Conservation (phyloP, 2,113 vertebrate species). For the Hyperopisus bebe region DNA sequence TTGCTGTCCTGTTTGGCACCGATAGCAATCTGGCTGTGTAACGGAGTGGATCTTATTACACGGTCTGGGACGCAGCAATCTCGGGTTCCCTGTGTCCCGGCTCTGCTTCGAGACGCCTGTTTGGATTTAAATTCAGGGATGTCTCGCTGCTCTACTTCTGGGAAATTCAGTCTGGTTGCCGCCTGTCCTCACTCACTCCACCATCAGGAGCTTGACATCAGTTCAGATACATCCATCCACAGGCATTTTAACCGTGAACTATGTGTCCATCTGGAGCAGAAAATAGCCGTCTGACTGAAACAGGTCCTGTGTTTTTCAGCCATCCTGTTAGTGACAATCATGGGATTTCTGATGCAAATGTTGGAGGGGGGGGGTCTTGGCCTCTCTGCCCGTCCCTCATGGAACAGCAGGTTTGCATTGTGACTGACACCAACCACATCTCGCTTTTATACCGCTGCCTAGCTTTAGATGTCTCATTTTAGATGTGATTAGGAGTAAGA, state of each 20-base stretch:
- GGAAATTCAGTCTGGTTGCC: not conserved
- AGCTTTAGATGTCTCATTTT: not conserved
- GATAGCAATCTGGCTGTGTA: not conserved
- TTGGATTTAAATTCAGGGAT: not conserved
- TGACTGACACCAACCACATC: not conserved
- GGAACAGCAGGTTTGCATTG: not conserved
- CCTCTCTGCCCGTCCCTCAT: not conserved
- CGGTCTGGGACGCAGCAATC: not conserved
- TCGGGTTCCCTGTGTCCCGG: not conserved
- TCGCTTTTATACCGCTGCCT: not conserved
- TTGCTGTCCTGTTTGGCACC: not conserved
- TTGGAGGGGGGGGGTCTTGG: not conserved
- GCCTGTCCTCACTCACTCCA: not conserved
- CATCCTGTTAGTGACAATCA: not conserved
- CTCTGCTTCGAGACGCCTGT: not conserved
- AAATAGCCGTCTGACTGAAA: not conserved
- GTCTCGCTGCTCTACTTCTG: not conserved
- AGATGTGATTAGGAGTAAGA: not conserved
- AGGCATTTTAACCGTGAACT: not conserved
- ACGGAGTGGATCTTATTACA: not conserved
- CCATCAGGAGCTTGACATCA: not conserved
- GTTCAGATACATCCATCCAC: not conserved
- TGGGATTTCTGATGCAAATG: not conserved
- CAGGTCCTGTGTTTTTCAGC: not conserved
- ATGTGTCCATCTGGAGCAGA: not conserved